phyloP scores from a whole-genome alignment of 2,113 vertebrate species.

The Gnathonemus echidnorhynchus region DNA sequence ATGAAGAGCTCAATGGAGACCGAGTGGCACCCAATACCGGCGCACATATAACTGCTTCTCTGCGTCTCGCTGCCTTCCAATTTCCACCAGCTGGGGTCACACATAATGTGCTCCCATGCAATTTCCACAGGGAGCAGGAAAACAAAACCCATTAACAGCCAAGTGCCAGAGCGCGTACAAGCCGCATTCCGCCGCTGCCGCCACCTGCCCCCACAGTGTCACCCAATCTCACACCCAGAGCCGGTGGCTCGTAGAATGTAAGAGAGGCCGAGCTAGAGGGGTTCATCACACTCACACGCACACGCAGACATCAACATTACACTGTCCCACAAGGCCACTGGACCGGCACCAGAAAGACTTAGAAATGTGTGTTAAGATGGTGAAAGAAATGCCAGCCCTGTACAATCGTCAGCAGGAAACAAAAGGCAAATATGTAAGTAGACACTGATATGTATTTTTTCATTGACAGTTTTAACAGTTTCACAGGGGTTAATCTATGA shows the following conservation, averaged over 20 bases:
- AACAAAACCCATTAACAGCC: neutral
- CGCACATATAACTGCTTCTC: neutral
- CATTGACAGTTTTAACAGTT: neutral
- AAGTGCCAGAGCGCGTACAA: neutral
- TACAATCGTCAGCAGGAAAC: too few species aligned
- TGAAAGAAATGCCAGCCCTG: too few species aligned
- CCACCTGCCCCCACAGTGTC: neutral
- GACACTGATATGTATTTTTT: neutral
- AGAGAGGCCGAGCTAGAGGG: neutral
- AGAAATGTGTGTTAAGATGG: too few species aligned
- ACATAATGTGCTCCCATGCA: conserved; percentile 1
- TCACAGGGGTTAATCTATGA: neutral
- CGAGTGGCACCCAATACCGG: neutral
- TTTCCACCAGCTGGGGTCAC: conserved; percentile 4
- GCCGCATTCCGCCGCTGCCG: neutral
- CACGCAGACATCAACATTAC: neutral
- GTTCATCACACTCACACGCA: neutral
- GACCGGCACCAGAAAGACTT: neutral
- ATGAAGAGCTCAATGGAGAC: neutral
- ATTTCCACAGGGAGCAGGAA: neutral
- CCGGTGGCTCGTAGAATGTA: neutral
- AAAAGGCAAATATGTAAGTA: too few species aligned
- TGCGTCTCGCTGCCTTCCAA: neutral
- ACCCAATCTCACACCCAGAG: neutral
- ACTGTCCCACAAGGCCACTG: neutral